These are phyloP conservation scores for Microctenopoma steveboyesi DNA, from an alignment of 2,797 vertebrate genomes.

Conservation along the genomic window DNA sequence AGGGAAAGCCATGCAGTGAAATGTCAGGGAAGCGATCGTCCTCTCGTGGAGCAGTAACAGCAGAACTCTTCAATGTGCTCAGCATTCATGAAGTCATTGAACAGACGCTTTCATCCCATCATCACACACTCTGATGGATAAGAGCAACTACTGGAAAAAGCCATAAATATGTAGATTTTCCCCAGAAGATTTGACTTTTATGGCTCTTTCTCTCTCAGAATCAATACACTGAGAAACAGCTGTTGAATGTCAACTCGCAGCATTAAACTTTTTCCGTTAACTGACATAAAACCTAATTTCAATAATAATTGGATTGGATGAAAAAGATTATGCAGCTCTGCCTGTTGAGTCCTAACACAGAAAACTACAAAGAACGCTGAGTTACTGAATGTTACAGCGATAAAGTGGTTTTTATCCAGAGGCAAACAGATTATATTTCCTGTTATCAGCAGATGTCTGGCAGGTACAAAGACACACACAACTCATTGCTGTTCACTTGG, in stretches of 20 bases:
- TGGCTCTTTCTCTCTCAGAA: conserved; percentile 24
- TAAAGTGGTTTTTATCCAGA: no score
- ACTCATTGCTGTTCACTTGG: no score
- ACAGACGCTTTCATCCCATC: conserved; percentile 18
- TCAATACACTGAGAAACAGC: background rate
- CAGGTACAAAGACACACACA: no score
- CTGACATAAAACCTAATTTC: conserved; percentile 19
- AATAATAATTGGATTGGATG: conserved; percentile 8
- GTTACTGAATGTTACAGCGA: no score
- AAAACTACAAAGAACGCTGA: no score
- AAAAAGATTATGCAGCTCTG: background rate
- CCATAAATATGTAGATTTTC: conserved; percentile 51
- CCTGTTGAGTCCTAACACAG: no score
- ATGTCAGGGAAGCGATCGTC: background rate
- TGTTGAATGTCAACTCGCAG: conserved; percentile 15
- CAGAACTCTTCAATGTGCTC: conserved; percentile 22
- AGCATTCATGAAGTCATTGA: conserved; percentile 8
- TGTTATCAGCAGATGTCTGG: no score
- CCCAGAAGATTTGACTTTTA: conserved; percentile 14
- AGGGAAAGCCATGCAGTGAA: conserved; percentile 21
- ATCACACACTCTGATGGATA: conserved; percentile 10
- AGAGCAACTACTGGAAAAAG: conserved; percentile 9
- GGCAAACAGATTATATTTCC: no score
- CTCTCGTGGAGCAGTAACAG: conserved; percentile 22
- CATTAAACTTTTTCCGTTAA: background rate